Evolutionary conservation across 2,797 vertebrate species (phyloP), one percentile per base, ranked within the genome.

Genomic region (Bryconaethiops microstoma): DNA sequence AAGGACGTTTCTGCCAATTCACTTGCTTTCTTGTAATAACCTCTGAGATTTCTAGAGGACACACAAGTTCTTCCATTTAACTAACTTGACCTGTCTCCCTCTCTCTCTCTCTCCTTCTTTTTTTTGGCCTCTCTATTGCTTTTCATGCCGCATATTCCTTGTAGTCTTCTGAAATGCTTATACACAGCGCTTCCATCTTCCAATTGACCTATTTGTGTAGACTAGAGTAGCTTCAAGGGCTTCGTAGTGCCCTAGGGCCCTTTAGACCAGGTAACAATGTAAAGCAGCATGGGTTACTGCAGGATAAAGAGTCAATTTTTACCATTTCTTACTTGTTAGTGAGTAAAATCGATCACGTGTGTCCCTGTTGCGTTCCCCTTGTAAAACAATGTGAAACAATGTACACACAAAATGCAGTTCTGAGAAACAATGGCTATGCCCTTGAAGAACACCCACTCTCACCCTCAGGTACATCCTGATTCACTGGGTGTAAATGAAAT

Each of bases 281-380:
- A 75, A 84, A 82, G 19, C 25, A 63, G 60, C 13, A 62, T 5
- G 23, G 10, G 10, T 29, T 62, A 14, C 59, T 84, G 81, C 13
- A 69, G 79, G 65, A 86, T 84, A 76, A 40, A 64, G 29, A 2
- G 73, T 29, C 48, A 0, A 39, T 17, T 48, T 62, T 82, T 86
- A 68, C 80, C 81, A 90, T 81, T 86, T 84, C 87, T 84, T 63
- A 74, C 84, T 78, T 82, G 72, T 78, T 82, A 55, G 50, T 10
- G 74, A 77, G 81, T 79, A 64, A 87, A 87, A 89, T 88, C 16
- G 5, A 64, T 82, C 85, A 90, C 83, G 84, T 80, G 83, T 74
- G 84, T 57, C 70, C 57, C 63, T 83, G 78, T 85, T 29, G 59
- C 13, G 23, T 12, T 25, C 23, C 60, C 13, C 48, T 14, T 52